Evolutionary conservation across 1,140 invertebrate species (phyloP), one percentile per base, ranked within the genome.

Genomic region (Drosophila micromelanica): DNA sequence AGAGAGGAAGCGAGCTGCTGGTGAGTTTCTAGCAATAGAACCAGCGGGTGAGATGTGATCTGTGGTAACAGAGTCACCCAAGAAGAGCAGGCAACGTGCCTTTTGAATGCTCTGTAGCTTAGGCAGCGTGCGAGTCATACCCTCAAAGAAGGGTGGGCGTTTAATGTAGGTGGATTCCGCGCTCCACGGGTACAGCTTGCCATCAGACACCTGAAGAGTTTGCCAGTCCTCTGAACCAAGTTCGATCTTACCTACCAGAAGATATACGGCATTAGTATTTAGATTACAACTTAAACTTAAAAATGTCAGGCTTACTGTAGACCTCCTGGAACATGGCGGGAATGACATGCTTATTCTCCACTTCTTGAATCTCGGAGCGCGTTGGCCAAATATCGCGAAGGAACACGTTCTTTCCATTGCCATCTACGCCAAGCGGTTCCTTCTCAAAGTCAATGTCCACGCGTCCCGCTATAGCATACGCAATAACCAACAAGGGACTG

Each of bases 31-130:
- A 2, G 98, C 97, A 89, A 99, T 99, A 37, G 97, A 98, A 8
- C 99, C 98, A 57, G 99, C 99, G 1, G 99, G 99, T 32, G 98
- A 99, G 60, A 99, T 99, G 92, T 99, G 99, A 93, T 99, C 99
- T 0, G 98, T 99, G 3, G 98, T 99, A 1, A 99, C 97, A 0
- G 97, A 98, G 92, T 99, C 98, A 0, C 98, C 97, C 51, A 99
- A 93, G 84, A 97, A 95, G 2, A 99, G 93, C 27, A 99, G 93
- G 49, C 96, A 97, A 52, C 95, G 94, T 0, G 97, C 98, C 76
- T 93, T 93, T 20, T 90, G 82, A 35, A 97, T 94, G n/a, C 93
- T 90, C 60, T 93, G 92, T 13, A 93, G 90, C 40, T 81, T 76
- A 1, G 95, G 94, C 20, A 96, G 81, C 8, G 94, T 93, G 93